Evolutionary conservation across 1,140 invertebrate species (phyloP).

Genomic region (Drosophila ambigua): DNA sequence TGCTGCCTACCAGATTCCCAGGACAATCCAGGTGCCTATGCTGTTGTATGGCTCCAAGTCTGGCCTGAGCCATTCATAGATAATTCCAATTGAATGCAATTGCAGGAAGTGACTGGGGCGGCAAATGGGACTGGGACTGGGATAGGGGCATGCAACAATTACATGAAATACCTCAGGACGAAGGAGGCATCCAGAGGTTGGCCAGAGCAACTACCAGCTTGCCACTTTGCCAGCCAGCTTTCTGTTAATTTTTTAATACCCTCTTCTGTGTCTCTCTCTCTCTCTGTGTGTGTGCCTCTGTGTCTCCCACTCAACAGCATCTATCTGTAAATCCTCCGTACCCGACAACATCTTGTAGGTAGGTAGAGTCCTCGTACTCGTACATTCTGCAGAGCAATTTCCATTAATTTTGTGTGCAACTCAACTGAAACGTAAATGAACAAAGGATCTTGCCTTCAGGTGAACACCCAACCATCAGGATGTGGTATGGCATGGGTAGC

Average conservation of each 20-base stretch:
- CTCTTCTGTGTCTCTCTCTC: conserved; percentile 3
- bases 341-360: conserved; percentile 7
- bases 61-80: conserved; percentile 37
- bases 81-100: conserved; percentile 55
- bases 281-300: not conserved
- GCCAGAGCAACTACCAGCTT: conserved; percentile 11
- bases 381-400: conserved; percentile 61
- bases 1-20: conserved; percentile 27
- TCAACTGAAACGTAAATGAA: conserved; percentile 75
- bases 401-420: conserved; percentile 76
- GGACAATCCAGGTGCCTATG: conserved; percentile 19
- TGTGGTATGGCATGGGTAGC: not conserved
- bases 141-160: conserved; percentile 35
- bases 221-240: conserved; percentile 34
- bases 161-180: conserved; percentile 11
- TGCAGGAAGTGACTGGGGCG: conserved; percentile 10
- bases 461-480: conserved; percentile 31
- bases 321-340: not conserved
- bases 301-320: too few species aligned
- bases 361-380: conserved; percentile 20
- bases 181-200: conserved; percentile 1
- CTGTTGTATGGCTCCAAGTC: conserved; percentile 18
- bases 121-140: too few species aligned
- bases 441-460: conserved; percentile 66
- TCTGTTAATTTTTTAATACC: conserved; percentile 61